Evolutionary conservation across 2,888 invertebrate genomes (phyloP), one percentile per base, ranked within the genome.

Genomic region (Apantesis nais): DNA sequence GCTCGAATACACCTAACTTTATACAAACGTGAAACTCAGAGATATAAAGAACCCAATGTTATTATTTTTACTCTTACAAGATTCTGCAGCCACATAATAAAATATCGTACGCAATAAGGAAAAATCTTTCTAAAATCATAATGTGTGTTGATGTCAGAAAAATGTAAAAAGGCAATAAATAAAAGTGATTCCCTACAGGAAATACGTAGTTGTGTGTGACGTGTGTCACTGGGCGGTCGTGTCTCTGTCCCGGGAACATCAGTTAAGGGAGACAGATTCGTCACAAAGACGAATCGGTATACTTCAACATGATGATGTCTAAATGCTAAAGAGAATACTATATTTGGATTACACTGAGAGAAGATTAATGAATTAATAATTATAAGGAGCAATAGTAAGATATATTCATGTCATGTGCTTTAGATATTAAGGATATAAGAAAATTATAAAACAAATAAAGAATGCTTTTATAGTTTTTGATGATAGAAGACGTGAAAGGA

Each of bases 101-200:
- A 75, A 63, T n/a, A n/a, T n/a, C n/a, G n/a, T n/a, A n/a, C n/a
- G n/a, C n/a, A 64, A 48, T 48, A 75, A 9, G 72, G 52, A 68
- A 64, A 74, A 71, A 41, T 72, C 72, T 71, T 75, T 77, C 62
- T 74, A 44, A 74, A 79, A 74, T 75, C 72, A 79, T 71, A 79
- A 78, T 81, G 73, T 70, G 76, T 82, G 79, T 70, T 75, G 79
- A 77, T 75, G 87, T 86, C 83, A 64, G 73, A 78, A 83, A 85
- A 80, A 84, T 77, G 72, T 81, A 83, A 85, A 82, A 85, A 74
- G 75, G 82, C 80, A 83, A 90, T 90, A 90, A 90, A 90, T 89
- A 87, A 87, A 82, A 78, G 81, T 79, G 78, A 78, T 83, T 85
- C 74, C 74, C 79, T 74, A 83, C 82, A 88, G 90, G 90, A 90